These are phyloP conservation scores for Heloderma charlesbogerti DNA, from an alignment of 2,113 vertebrate genomes.

Conservation along the genomic window DNA sequence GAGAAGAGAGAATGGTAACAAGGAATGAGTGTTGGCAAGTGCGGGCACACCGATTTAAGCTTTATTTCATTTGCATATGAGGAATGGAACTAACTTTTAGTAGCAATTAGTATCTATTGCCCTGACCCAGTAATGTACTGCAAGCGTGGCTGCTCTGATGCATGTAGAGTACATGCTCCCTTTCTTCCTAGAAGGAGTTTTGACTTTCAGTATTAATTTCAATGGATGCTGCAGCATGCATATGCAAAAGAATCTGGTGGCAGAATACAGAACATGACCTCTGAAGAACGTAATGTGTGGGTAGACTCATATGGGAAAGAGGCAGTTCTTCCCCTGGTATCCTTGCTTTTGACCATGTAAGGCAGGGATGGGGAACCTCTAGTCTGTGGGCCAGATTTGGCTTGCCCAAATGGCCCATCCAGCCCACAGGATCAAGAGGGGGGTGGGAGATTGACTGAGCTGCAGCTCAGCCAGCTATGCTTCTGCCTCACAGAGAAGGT, in stretches of 20 bases:
- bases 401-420: too few relatives aligned
- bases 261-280: background rate
- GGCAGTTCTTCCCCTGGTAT: background rate
- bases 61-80: background rate
- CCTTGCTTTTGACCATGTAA: background rate
- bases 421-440: too few relatives aligned
- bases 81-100: background rate
- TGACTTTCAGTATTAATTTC: background rate
- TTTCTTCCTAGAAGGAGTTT: background rate
- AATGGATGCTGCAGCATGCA: background rate
- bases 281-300: background rate
- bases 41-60: too few relatives aligned
- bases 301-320: background rate
- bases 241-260: background rate
- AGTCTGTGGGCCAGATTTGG: too few relatives aligned
- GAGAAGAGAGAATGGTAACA: background rate
- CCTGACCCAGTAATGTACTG: background rate
- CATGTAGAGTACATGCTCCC: background rate
- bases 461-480: too few relatives aligned
- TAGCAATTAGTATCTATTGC: background rate
- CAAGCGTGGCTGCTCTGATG: background rate
- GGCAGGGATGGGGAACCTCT: too few relatives aligned
- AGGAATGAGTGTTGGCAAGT: too few relatives aligned
- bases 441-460: too few relatives aligned
- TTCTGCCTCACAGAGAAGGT: too few relatives aligned